These are phyloP conservation scores for Coecobrya sp. DNA, from an alignment of 2,888 invertebrate genomes.

Conservation along the genomic window DNA sequence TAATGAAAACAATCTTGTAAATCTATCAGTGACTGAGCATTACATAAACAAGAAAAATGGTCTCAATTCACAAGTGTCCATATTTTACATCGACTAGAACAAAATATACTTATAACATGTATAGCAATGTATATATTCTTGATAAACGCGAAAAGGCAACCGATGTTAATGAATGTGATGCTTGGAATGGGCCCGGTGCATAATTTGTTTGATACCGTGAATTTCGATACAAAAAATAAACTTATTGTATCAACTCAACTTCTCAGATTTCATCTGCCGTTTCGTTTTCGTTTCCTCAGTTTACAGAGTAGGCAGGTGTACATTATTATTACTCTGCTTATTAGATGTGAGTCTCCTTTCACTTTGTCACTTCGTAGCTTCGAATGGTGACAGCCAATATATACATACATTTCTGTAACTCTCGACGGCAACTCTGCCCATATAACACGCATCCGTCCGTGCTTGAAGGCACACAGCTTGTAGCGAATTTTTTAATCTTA, in stretches of 20 bases:
- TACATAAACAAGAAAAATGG: no score
- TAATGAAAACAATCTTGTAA: no score
- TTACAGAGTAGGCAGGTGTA: background rate
- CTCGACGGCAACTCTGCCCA: constrained; percentile 11
- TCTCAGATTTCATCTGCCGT: background rate
- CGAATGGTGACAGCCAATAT: constrained; percentile 31
- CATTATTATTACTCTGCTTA: background rate
- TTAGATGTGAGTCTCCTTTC: constrained; percentile 14
- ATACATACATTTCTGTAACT: constrained; percentile 1
- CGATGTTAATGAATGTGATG: constrained; percentile 42
- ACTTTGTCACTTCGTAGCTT: constrained; percentile 45
- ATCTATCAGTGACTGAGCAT: no score
- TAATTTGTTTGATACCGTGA: constrained; percentile 17
- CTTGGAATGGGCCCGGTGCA: background rate
- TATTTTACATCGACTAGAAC: no score
- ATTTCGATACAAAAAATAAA: background rate
- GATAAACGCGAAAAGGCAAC: background rate
- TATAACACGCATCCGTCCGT: constrained; percentile 10
- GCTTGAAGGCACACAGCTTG: constrained; percentile 47
- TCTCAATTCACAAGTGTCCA: no score
- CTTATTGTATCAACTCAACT: constrained; percentile 20
- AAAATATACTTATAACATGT: no score
- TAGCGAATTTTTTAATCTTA: constrained; percentile 37
- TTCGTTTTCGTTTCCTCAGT: background rate
- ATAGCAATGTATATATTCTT: background rate